Evolutionary conservation across 1,140 invertebrate species (phyloP), one percentile per base, ranked within the genome.

Genomic region (Episyrphus balteatus): DNA sequence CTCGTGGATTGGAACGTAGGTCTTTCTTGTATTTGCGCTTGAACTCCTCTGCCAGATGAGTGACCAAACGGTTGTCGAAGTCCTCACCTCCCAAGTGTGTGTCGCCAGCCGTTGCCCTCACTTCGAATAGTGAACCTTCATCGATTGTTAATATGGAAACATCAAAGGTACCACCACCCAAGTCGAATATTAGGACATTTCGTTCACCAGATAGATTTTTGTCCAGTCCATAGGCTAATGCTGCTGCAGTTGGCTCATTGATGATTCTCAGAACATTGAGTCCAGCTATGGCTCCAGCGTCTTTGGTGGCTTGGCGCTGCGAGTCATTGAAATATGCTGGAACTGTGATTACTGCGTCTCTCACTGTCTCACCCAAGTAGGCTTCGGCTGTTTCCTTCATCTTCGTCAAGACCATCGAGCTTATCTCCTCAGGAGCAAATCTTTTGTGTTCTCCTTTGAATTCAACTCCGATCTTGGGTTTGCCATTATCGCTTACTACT

Each of bases 71-170:
- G 58, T 84, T 84, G 62, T 93, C 80, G 45, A 76, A 89, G 75
- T 84, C 82, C 68, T 84, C 81, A 2, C 83, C 83, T 7, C 83
- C 83, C 37, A 86, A 70, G 57, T 82, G 81, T 1, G 82, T 86
- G 57, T 84, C 82, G 6, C 83, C 82, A 1, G 84, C 81, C 12
- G 86, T 89, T 2, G 86, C 75, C 62, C 78, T 79, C 1, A 89
- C 85, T 74, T 90, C 80, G 58, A 84, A 85, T 32, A 84, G 61
- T 0, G 81, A 82, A 12, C 88, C 90, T 69, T 92, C 86, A 51
- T 85, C 83, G 65, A 93, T 92, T 45, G 83, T 80, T 2, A 94
- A 65, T 44, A 93, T 81, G 14, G 89, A 92, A 1, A 92, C 88
- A 69, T 93, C 89, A 53, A 85, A 85, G 38, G 82, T 84, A 26